Percentiles rank a stretch among this genome's conserved stretches.
Evolutionary conservation across 2,797 vertebrate species (phyloP).

Genomic region (Botia kubotai): DNA sequence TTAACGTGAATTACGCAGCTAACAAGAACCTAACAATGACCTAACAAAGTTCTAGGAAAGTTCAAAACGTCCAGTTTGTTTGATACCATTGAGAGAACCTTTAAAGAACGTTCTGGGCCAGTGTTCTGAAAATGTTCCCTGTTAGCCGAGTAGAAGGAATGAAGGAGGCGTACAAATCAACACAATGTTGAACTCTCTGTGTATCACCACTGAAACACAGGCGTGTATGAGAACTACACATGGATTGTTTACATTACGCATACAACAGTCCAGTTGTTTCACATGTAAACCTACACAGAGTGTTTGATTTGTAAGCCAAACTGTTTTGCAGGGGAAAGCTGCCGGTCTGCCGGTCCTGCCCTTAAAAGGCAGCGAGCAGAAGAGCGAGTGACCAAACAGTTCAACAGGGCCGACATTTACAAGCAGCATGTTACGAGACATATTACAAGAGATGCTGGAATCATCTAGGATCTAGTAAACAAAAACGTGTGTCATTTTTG

Average conservation of each 20-base stretch:
- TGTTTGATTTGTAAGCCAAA: constrained; percentile 78
- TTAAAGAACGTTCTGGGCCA: too few relatives aligned
- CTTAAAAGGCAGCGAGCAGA: constrained; percentile 83
- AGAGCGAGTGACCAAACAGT: constrained; percentile 79
- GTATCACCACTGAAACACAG: background rate
- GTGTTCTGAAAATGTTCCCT: too few relatives aligned
- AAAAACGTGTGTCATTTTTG: background rate
- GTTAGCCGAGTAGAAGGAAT: background rate
- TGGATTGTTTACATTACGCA: constrained; percentile 68
- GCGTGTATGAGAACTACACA: constrained; percentile 20
- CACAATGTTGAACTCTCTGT: background rate
- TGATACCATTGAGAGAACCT: too few relatives aligned
- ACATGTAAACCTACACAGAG: constrained; percentile 66
- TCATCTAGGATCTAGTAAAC: background rate
- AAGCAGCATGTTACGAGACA: constrained; percentile 61
- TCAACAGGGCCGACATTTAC: constrained; percentile 74
- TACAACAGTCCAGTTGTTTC: constrained; percentile 56
- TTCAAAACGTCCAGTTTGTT: too few relatives aligned
- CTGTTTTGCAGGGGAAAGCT: constrained; percentile 70
- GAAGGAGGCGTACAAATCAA: background rate
- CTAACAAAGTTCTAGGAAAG: too few relatives aligned
- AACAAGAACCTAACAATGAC: too few relatives aligned
- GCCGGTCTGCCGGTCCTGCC: constrained; percentile 75
- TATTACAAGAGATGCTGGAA: background rate
- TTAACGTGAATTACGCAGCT: background rate